Percentiles rank a stretch among this genome's conserved stretches.
Evolutionary conservation across 1,140 invertebrate species (phyloP).

Genomic region (Carposina sasakii): DNA sequence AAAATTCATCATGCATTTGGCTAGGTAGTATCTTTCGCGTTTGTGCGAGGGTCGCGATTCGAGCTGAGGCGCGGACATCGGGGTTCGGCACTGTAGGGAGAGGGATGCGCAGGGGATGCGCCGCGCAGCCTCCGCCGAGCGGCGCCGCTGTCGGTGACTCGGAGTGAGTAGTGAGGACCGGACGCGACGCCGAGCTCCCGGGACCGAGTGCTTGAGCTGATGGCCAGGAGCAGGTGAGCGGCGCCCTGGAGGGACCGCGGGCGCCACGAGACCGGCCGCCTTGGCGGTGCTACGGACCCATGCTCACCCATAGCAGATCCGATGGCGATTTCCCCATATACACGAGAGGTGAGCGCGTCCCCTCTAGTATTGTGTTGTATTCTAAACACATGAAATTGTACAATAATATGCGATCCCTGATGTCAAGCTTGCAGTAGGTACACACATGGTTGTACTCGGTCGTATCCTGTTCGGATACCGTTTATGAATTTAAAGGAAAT

Average conservation of each 20-base stretch:
- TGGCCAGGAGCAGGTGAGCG: conserved; percentile 53
- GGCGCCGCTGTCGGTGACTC: conserved; percentile 51
- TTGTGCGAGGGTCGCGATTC: conserved; percentile 6
- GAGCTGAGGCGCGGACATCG: conserved; percentile 4
- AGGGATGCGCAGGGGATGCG: conserved; percentile 57
- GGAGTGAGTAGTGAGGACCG: conserved; percentile 38
- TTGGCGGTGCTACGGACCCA: conserved; percentile 75
- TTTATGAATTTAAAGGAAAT: too few species aligned
- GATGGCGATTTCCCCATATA: conserved; percentile 87
- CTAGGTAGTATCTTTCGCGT: neutral
- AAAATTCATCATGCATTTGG: neutral
- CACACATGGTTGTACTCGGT: too few species aligned
- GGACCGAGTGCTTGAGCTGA: conserved; percentile 48
- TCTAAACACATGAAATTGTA: too few species aligned
- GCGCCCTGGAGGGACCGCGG: conserved; percentile 64
- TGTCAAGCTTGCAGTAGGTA: too few species aligned
- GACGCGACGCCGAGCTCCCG: conserved; percentile 37
- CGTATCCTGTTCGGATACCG: too few species aligned
- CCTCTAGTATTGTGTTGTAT: too few species aligned
- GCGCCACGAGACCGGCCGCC: conserved; percentile 57
- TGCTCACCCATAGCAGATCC: conserved; percentile 86
- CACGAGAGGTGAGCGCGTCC: conserved; percentile 62
- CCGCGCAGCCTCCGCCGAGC: conserved; percentile 60
- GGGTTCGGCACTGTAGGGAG: conserved; percentile 40
- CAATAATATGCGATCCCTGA: too few species aligned